Evolutionary conservation across 2,888 invertebrate genomes (phyloP), one percentile per base, ranked within the genome.

Genomic region (Drosophila rellima): DNA sequence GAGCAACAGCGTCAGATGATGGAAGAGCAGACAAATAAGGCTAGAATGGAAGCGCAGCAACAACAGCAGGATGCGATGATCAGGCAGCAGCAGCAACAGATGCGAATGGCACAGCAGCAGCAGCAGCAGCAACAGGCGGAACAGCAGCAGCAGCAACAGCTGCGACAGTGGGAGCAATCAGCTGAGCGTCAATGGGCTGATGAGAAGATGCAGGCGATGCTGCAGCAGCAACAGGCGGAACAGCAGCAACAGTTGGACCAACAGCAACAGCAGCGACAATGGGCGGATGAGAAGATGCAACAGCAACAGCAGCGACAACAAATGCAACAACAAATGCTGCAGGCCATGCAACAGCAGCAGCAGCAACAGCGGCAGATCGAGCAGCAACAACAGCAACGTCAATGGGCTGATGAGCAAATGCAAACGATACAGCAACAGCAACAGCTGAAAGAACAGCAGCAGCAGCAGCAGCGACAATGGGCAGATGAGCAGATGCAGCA

Each of bases 161-260:
- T 50, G 35, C 35, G 35, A n/a, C 35, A 35, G n/a, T 35, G 35
- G 35, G 35, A 35, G 6, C 35, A 65, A 50, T 20, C 51, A 54
- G 17, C 23, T 10, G 55, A 72, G 3, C 50, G 52, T 0, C 62
- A 65, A 29, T 48, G 35, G 50, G 26, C 26, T 1, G 52, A 47
- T 13, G 62, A 62, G 2, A 37, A 51, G 3, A 37, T 35, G 51
- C n/a, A 20, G 4, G 20, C 7, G 1, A 23, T 37, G 4, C 10
- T 37, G 48, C 68, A 55, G 23, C 73, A 60, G 18, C 57, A 64
- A 33, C 65, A 72, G 37, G 18, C 31, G n/a, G 67, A 62, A 10
- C 68, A 55, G 20, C 70, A 55, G 17, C 57, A 61, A 31, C 62
- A 71, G 37, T 39, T 50, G 33, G 51, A 61, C 18, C 63, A 68